phyloP scores from a whole-genome alignment of 1,140 invertebrate genomes.

The Thaumatotibia leucotreta region DNA sequence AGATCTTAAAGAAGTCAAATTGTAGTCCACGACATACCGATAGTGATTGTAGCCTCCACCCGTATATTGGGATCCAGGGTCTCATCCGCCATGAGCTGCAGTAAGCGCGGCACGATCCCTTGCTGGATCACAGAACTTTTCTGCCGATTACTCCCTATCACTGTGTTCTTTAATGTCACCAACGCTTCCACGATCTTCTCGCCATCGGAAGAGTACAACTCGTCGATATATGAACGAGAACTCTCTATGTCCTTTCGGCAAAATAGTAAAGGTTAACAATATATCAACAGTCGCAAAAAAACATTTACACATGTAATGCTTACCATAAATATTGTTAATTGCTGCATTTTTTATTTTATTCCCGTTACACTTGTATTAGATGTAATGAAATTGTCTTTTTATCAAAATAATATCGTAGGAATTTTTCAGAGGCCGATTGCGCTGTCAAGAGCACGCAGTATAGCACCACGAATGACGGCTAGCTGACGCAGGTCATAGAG shows the following conservation, averaged over 20 bases:
- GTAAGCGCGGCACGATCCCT: slow-evolving; percentile 88
- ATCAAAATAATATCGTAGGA: slow-evolving; percentile 51
- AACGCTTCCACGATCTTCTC: slow-evolving; percentile 75
- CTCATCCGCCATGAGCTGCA: slow-evolving; percentile 86
- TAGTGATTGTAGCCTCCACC: slow-evolving; percentile 84
- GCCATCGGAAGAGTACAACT: slow-evolving; percentile 86
- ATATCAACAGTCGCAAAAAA: slow-evolving; percentile 15
- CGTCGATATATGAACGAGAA: slow-evolving; percentile 88
- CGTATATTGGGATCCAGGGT: slow-evolving; percentile 82
- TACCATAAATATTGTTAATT: slow-evolving; percentile 79
- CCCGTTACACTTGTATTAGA: slow-evolving; percentile 18
- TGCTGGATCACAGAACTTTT: slow-evolving; percentile 91
- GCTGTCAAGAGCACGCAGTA: slow-evolving; percentile 33
- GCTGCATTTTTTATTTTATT: slow-evolving; percentile 69
- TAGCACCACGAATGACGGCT: not conserved
- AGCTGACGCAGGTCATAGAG: not conserved
- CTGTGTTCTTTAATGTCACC: slow-evolving; percentile 87
- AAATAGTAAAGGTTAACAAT: slow-evolving; percentile 59
- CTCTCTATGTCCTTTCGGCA: slow-evolving; percentile 88
- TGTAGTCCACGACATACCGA: slow-evolving; percentile 54
- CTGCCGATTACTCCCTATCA: slow-evolving; percentile 94
- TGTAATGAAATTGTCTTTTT: slow-evolving; percentile 48
- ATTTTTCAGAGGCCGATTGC: slow-evolving; percentile 47
- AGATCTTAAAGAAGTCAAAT: not conserved
- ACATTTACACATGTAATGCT: slow-evolving; percentile 31